Evolutionary conservation across 2,888 invertebrate species (phyloP), one percentile per base, ranked within the genome.

Genomic region (Orthonevra nobilis): DNA sequence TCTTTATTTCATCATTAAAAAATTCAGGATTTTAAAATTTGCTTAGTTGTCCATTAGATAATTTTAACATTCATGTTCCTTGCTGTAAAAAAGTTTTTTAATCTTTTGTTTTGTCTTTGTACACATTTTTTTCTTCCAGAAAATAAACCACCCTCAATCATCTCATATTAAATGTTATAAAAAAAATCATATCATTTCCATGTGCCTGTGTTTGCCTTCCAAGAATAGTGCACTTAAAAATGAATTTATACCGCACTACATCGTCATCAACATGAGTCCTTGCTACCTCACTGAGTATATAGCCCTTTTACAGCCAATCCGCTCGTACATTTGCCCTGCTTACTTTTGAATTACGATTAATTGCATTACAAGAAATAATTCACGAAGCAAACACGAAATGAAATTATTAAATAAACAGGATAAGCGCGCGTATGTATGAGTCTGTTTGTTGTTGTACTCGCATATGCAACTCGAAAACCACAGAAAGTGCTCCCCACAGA

Each of bases 331-430:
- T 10, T 20, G 32, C 10, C 14, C 40, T 63, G 69, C 50, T 58
- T 64, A 58, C 30, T 52, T 44, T 32, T 38, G 58, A 64, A 60
- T 70, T 70, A 70, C 64, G 58, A 52, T 52, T 66, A 54, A 69
- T 52, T 63, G 66, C 52, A 70, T 64, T 52, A 54, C 64, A 44
- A 64, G 42, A 46, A 36, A 77, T 77, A 63, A 64, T 66, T 77
- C 60, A 77, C 32, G 34, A 58, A 23, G 36, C 56, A 63, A 63
- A 69, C 54, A 66, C 20, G 46, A 61, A 60, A 60, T 52, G 52
- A 52, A 58, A 60, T 66, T 38, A 66, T 69, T 58, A 36, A 66
- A 54, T 50, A 61, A 60, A 60, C 46, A 48, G 54, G 19, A 26
- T n/a, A n/a, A n/a, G n/a, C n/a, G n/a, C 6, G 38, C 17, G 14